Evolutionary conservation across 2,888 invertebrate species (phyloP).

Genomic region (Augiades crinisus): DNA sequence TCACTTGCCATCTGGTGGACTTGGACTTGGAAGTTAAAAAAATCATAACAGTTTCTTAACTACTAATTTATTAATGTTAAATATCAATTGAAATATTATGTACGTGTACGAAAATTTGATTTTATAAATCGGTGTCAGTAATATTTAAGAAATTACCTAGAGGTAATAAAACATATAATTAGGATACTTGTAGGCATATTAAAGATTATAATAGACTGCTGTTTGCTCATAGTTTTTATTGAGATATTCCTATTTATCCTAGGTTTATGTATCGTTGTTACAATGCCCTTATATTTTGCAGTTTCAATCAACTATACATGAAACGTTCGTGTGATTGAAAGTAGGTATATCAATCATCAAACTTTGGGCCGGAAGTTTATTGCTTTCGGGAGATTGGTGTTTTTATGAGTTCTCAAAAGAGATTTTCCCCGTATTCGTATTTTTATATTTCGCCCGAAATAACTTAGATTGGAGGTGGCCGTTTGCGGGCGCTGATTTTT

Average conservation of each 20-base stretch:
- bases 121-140: no score
- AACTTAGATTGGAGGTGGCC: constrained; percentile 9
- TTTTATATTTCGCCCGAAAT: constrained; percentile 15
- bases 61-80: no score
- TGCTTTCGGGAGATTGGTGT: constrained; percentile 21
- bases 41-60: background rate
- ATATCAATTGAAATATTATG: no score
- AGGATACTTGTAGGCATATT: no score
- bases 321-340: constrained; percentile 18
- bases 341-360: constrained; percentile 23
- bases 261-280: background rate
- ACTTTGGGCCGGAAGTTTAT: constrained; percentile 18
- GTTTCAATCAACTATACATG: constrained; percentile 12
- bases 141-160: no score
- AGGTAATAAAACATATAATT: no score
- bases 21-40: no score
- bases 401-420: constrained; percentile 25
- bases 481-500: constrained; percentile 17
- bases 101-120: no score
- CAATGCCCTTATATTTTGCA: background rate
- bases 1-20: no score
- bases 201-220: no score
- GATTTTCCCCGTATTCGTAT: constrained; percentile 6
- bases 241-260: no score
- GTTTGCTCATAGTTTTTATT: no score